Conservation (phyloP, 1,140 invertebrate species). For the Oreohelix idahoensis region DNA sequence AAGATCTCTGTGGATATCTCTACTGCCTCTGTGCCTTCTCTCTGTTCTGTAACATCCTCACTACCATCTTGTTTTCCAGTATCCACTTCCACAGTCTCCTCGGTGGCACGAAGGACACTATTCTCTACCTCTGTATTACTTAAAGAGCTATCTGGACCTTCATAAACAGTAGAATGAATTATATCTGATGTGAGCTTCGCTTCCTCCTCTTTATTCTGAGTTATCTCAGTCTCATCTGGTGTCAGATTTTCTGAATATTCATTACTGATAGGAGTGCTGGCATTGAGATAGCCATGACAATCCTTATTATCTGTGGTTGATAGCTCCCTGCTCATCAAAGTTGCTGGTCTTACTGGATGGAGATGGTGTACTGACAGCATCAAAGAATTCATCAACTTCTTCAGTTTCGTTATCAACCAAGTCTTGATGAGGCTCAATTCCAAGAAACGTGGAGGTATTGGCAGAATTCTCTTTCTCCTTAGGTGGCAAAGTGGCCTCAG, state of each 20-base stretch:
- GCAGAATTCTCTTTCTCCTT: not conserved
- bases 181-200: not conserved
- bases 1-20: conserved; percentile 12
- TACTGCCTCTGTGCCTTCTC: not conserved
- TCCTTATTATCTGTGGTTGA: conserved; percentile 2
- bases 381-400: conserved; percentile 52
- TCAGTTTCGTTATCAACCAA: conserved; percentile 25
- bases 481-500: not conserved
- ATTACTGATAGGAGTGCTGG: not conserved
- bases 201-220: not conserved
- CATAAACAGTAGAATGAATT: not conserved
- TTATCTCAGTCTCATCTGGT: not conserved
- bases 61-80: not conserved
- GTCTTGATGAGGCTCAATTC: not conserved
- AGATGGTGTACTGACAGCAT: conserved; percentile 49
- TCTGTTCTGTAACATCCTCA: not conserved
- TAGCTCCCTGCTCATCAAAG: not conserved
- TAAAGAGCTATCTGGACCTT: not conserved
- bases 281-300: not conserved
- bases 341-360: not conserved
- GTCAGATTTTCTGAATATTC: not conserved
- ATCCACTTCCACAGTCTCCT: not conserved
- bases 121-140: no score
- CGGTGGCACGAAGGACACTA: not conserved
- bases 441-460: not conserved